Base-by-base conservation (phyloP, 1,140 invertebrate genomes). In the Sipha flava region DNA sequence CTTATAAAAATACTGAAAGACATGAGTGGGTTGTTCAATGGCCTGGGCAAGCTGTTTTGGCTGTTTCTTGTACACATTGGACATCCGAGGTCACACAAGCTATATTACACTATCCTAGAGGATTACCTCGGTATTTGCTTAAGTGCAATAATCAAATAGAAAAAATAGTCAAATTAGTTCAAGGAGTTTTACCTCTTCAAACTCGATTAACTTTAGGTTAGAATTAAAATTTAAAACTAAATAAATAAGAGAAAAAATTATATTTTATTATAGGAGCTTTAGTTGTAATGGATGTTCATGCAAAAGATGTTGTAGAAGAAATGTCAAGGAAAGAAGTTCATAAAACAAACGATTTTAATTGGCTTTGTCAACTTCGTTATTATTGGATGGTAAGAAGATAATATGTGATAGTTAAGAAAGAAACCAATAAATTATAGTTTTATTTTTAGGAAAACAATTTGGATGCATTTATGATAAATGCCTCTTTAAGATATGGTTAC, bases 211-310 rank as follows among this genome's bases (percentile, higher is more conserved):
- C 95, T 2, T 87, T 98, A 23, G 94, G 91, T 93, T 88, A 84
- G 85, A 85, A n/a, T 40, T 40, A 10, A 49, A n/a, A 14, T 70
- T 70, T 70, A 3, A 29, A 70, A 29, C 0, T 29, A 70, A 45
- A 47, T 70, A 23, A 21, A 43, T 0, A 47, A 47, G 1, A 9
- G 40, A 47, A 23, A n/a, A 47, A 10, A 47, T 9, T 18, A 47
- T 29, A 47, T 57, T 37, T 80, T 80, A 80, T 83, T 85, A 43
- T 82, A 92, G 92, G 94, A 64, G 93, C 94, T 2, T 85, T 98
- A 68, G 93, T 98, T 54, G 95, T 97, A 5, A 84, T 98, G 64
- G 95, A 98, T 85, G 95, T 98, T 0, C 95, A 98, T 85, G 93
- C 94, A 0, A 87, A 94, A 83, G 95, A 98, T 86, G 93, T 97